Evolutionary conservation across 1,140 invertebrate species (phyloP), one percentile per base, ranked within the genome.

Genomic region (Drosophila simulans): DNA sequence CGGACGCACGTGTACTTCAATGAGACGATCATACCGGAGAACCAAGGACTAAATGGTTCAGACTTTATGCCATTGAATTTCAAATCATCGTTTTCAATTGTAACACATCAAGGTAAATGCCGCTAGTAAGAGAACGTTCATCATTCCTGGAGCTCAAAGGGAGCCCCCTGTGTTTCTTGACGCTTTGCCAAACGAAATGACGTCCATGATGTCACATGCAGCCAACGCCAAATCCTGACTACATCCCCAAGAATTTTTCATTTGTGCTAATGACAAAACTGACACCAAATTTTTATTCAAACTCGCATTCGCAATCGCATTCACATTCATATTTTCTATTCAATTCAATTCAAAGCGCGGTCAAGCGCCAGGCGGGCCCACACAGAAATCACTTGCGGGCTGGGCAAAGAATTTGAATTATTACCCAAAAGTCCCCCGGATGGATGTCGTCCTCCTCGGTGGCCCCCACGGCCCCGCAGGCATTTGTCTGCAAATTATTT

Each of bases 61-160:
- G 93, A 94, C 78, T 95, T 94, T 72, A 75, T 91, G 49, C 94
- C 94, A 25, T 78, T 95, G 72, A 94, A 93, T 73, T 94, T 95
- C 73, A 92, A 94, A 75, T 94, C 94, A 71, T 91, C 93, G 57
- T 95, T 93, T 92, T 95, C 93, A 90, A 91, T 95, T 78, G 92
- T 94, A 49, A 94, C 94, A 40, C 92, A 93, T 92, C 94, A 95
- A 95, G 95, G 95, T 95, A 92, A 91, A 57, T 69, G 12, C 13
- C 42, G 42, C 42, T 15, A 22, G 37, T 13, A 12, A 13, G 12
- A 39, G 1, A 39, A 39, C 35, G 10, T 37, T 8, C 35, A 46
- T 17, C 17, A 17, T 8, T 27, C 37, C 20, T 57, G 62, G 51
- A 48, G 39, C 37, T 35, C 13, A 8, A 27, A 43, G 40, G 22